Percentiles rank a stretch among this genome's conserved stretches.
These are phyloP conservation scores for Chloebia gouldiae DNA, from an alignment of 2,113 vertebrate species.

Conservation along the genomic window DNA sequence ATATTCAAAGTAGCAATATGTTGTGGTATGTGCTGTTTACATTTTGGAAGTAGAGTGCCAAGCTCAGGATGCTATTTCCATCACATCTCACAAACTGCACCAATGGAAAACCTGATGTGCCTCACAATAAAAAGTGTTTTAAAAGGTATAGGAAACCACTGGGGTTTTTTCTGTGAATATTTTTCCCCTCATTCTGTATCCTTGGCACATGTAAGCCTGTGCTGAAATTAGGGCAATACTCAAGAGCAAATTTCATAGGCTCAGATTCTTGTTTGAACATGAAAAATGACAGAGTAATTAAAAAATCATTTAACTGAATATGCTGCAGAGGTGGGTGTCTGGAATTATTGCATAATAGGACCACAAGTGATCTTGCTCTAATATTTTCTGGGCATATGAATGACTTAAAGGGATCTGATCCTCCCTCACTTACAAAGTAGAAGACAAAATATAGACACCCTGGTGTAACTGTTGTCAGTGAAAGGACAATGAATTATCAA, in stretches of 20 bases:
- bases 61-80: not conserved
- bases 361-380: not conserved
- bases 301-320: conserved; percentile 30
- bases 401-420: not conserved
- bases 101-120: not conserved
- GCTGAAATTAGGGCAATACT: not conserved
- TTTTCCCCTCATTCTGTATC: not conserved
- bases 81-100: not conserved
- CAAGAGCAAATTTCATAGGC: not conserved
- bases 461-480: not conserved
- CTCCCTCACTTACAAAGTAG: not conserved
- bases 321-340: not conserved
- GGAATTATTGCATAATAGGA: not conserved
- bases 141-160: not conserved
- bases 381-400: not conserved
- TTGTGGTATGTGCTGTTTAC: not conserved
- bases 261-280: conserved; percentile 22
- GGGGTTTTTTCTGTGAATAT: not conserved
- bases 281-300: conserved; percentile 43
- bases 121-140: not conserved
- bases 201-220: not conserved
- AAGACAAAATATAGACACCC: not conserved
- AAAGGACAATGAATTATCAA: not conserved
- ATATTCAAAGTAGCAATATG: not conserved
- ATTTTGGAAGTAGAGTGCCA: not conserved